Evolutionary conservation across 2,888 invertebrate species (phyloP).

Genomic region (Phengaris arion): DNA sequence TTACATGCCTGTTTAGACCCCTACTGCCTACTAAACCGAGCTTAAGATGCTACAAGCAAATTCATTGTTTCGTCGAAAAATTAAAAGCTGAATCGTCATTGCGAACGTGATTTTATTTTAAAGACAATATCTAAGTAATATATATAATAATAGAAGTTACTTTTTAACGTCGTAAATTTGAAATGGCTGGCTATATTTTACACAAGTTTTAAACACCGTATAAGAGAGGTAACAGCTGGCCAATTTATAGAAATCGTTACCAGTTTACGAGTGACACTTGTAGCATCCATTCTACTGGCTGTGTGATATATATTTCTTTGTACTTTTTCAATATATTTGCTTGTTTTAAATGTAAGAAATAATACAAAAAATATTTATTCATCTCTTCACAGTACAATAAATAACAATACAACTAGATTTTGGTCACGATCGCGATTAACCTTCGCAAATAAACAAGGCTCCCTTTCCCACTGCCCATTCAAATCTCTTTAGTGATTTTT

Average conservation of each 20-base stretch:
- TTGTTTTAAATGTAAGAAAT: neutral
- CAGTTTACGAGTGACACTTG: slow-evolving; percentile 3
- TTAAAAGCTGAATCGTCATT: no score
- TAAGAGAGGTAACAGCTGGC: neutral
- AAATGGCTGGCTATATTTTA: slow-evolving; percentile 2
- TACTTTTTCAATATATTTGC: neutral
- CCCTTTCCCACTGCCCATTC: no score
- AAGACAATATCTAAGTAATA: no score
- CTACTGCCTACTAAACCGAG: neutral
- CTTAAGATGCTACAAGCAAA: neutral
- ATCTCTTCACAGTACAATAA: no score
- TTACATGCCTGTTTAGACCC: neutral
- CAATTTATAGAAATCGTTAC: neutral
- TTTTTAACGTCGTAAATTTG: neutral
- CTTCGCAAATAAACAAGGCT: no score
- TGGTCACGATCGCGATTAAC: no score
- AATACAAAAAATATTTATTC: no score
- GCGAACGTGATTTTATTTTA: no score
- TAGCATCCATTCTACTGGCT: neutral
- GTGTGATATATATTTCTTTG: no score
- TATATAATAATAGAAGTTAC: neutral
- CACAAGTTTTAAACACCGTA: neutral
- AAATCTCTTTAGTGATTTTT: no score
- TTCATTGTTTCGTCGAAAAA: neutral
- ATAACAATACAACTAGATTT: no score